These are phyloP conservation scores for Hippocampus barbouri DNA, from an alignment of 2,113 vertebrate genomes.

Conservation along the genomic window DNA sequence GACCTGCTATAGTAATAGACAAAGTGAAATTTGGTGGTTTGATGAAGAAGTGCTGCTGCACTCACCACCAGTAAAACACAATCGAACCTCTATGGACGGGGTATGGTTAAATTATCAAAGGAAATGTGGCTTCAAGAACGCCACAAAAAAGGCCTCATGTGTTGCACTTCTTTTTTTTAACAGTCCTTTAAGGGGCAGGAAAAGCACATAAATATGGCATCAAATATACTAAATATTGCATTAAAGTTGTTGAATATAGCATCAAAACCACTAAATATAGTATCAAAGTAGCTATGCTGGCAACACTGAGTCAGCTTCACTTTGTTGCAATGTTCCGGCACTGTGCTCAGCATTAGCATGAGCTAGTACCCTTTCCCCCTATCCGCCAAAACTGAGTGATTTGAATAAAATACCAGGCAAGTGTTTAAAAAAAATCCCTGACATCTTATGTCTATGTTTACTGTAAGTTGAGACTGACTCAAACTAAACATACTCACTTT, in stretches of 20 bases:
- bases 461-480: neutral
- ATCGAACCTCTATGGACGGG: too few species aligned
- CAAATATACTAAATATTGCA: neutral
- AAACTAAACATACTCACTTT: constrained; percentile 76
- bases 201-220: neutral
- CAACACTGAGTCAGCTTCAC: neutral
- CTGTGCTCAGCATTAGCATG: neutral
- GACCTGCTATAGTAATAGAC: too few species aligned
- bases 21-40: too few species aligned
- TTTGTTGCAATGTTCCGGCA: neutral
- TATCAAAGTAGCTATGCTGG: neutral
- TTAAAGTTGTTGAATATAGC: neutral
- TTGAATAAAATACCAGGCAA: neutral
- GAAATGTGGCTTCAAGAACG: too few species aligned
- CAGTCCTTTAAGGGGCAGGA: neutral
- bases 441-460: neutral
- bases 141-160: too few species aligned
- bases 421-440: neutral
- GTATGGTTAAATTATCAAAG: too few species aligned
- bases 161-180: too few species aligned
- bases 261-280: neutral
- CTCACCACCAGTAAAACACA: too few species aligned
- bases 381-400: too few species aligned
- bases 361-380: neutral
- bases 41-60: too few species aligned